Base-by-base conservation (phyloP, 2,888 invertebrate genomes). In the Dendrolimus houi region DNA sequence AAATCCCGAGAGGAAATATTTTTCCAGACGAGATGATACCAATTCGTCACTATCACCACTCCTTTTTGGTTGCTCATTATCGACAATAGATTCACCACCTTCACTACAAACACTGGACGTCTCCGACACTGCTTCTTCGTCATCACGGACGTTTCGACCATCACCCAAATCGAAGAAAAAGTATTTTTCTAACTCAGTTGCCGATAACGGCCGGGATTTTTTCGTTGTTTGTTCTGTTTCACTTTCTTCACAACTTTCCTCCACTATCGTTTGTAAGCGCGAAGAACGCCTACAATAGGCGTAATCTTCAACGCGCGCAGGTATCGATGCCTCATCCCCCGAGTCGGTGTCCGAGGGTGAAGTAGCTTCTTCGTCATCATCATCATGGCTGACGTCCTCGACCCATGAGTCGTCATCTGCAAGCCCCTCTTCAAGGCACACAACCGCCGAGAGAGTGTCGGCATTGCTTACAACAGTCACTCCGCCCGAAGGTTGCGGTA, bases 221-320 rank as follows among this genome's bases (percentile, higher is more conserved):
- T 90, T 92, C 73, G 82, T 81, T 66, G 87, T 79, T 54, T 93
- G 94, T 71, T 96, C 96, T 61, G 95, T 93, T 83, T 96, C 96
- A 81, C 97, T 97, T 83, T 98, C 98, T 87, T 98, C 97, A 81
- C 97, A 97, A 72, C 97, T 97, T 85, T 98, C 98, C 87, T 98
- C 98, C 41, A 97, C 95, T 67, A 98, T 98, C 1, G 98, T 98
- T 76, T 98, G 97, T 63, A 98, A 87, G 84, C 97, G 97, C 72
- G 97, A 94, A 58, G 95, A 93, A 57, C 96, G 93, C 29, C 96
- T 92, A 75, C 96, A 95, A 76, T 96, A 97, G 7, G 96, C 92
- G 54, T 96, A 91, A 63, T 96, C 96, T 62, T 96, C 96, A 71
- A 97, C 96, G 7, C 96, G 92, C 70, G 96, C 94, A 12, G 93